Percentiles rank a stretch among this genome's conserved stretches.
phyloP scores from a whole-genome alignment of 2,113 vertebrate species.

The Anolis carolinensis region DNA sequence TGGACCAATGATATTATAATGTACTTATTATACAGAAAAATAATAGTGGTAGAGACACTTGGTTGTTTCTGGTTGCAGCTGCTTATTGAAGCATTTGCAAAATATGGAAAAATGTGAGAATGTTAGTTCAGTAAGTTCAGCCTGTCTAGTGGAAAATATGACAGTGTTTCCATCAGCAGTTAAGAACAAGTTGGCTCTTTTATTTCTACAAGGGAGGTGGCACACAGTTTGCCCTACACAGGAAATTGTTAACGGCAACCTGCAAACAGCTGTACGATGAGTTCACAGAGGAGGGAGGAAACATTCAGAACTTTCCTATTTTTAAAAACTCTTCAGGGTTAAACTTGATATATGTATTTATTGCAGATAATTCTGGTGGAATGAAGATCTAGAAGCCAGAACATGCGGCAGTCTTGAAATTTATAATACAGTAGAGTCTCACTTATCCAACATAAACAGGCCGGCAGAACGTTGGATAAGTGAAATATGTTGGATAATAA shows the following conservation, averaged over 20 bases:
- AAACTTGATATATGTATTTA: not conserved
- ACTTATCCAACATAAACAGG: no score
- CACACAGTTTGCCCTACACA: constrained; percentile 80
- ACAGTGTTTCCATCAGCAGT: constrained; percentile 88
- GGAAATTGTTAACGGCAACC: constrained; percentile 80
- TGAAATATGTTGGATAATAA: no score
- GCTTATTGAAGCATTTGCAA: constrained; percentile 88
- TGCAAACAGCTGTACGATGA: constrained; percentile 67
- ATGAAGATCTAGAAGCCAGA: not conserved
- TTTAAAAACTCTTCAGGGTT: constrained; percentile 37
- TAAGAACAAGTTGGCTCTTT: constrained; percentile 78
- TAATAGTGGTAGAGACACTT: constrained; percentile 75
- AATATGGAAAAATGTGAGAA: constrained; percentile 92
- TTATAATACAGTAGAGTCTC: no score
- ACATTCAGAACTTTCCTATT: constrained; percentile 36
- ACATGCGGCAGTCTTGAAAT: constrained; percentile 26
- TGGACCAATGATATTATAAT: constrained; percentile 53
- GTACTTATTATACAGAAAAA: constrained; percentile 51
- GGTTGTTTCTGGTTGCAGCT: constrained; percentile 82
- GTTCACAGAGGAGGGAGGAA: constrained; percentile 66
- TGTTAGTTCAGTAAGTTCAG: constrained; percentile 85
- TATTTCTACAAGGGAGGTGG: constrained; percentile 81
- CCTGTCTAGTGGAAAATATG: constrained; percentile 90
- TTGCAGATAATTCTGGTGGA: not conserved
- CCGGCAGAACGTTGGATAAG: no score